phyloP scores from a whole-genome alignment of 2,888 invertebrate genomes.

The Drosophila vallismaia region DNA sequence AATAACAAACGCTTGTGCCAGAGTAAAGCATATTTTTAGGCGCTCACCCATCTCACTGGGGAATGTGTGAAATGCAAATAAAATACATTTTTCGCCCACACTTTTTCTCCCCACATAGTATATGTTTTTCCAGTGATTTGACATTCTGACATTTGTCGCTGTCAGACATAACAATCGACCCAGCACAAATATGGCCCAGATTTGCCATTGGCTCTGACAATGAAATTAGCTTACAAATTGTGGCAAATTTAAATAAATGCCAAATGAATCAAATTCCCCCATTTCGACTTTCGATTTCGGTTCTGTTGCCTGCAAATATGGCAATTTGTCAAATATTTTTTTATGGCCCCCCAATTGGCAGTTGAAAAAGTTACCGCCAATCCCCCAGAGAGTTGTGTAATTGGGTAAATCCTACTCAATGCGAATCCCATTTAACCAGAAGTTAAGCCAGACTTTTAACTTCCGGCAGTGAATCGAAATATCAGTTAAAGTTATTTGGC shows the following conservation, averaged over 20 bases:
- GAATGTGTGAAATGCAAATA: slow-evolving; percentile 43
- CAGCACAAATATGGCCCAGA: slow-evolving; percentile 40
- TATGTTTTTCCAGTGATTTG: slow-evolving; percentile 53
- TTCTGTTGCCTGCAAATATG: slow-evolving; percentile 33
- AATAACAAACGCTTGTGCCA: slow-evolving; percentile 38
- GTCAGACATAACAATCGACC: slow-evolving; percentile 72
- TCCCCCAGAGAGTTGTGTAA: slow-evolving; percentile 25
- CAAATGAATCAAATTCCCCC: slow-evolving; percentile 47
- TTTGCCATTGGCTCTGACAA: slow-evolving; percentile 42
- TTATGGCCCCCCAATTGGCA: slow-evolving; percentile 17
- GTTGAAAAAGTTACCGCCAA: slow-evolving; percentile 19
- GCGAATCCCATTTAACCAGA: background rate
- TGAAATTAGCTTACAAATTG: slow-evolving; percentile 62
- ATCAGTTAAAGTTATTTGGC: background rate
- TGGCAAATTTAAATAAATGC: slow-evolving; percentile 62
- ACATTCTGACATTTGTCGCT: slow-evolving; percentile 73
- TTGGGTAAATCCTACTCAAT: slow-evolving; percentile 14
- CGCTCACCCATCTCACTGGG: slow-evolving; percentile 21
- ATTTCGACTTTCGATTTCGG: slow-evolving; percentile 17
- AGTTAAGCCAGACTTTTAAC: background rate
- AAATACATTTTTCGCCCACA: slow-evolving; percentile 35
- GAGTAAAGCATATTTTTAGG: slow-evolving; percentile 61
- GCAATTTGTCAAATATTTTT: slow-evolving; percentile 40
- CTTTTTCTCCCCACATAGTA: slow-evolving; percentile 22
- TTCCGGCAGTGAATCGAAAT: background rate